phyloP scores from a whole-genome alignment of 37 sponge, comb jelly and placozoan genomes.

The Chondrilla cf. caribensis region DNA sequence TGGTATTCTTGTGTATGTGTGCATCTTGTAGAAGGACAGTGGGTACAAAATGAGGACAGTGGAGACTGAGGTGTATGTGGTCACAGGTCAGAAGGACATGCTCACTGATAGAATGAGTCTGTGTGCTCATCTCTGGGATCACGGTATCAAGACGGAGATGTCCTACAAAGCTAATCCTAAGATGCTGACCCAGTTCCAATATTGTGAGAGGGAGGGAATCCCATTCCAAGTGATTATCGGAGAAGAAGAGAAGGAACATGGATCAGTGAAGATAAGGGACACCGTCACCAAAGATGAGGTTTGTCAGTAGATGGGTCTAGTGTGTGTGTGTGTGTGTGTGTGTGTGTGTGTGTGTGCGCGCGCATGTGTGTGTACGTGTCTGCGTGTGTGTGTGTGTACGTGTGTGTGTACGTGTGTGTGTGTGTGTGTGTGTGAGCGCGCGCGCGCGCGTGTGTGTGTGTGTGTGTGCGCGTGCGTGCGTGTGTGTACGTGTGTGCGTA shows the following conservation, averaged over 20 bases:
- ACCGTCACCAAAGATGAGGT: slow-evolving; percentile 75
- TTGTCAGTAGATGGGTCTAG: neutral
- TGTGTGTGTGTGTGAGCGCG: too few relatives aligned
- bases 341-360: too few relatives aligned
- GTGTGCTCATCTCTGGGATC: slow-evolving; percentile 83
- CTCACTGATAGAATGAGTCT: slow-evolving; percentile 83
- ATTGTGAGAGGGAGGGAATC: slow-evolving; percentile 82
- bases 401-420: too few relatives aligned
- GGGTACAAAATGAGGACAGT: slow-evolving; percentile 73
- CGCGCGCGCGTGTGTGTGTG: too few relatives aligned
- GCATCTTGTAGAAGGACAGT: too few relatives aligned
- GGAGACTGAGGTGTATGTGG: slow-evolving; percentile 87
- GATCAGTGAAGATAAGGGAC: slow-evolving; percentile 82
- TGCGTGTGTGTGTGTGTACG: too few relatives aligned
- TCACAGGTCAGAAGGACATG: slow-evolving; percentile 87
- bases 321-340: too few relatives aligned
- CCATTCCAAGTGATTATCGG: slow-evolving; percentile 83
- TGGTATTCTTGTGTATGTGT: too few relatives aligned
- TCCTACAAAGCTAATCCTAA: slow-evolving; percentile 87
- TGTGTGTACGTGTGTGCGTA: too few relatives aligned
- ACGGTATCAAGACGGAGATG: slow-evolving; percentile 88
- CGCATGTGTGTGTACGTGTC: too few relatives aligned
- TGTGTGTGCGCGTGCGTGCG: too few relatives aligned
- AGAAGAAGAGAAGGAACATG: slow-evolving; percentile 69
- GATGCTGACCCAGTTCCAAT: slow-evolving; percentile 93